A percentile compares a stretch with the other conserved stretches of the same genome.
These are phyloP conservation scores for Aplysia californica DNA, from an alignment of 1,140 invertebrate genomes.

Conservation along the genomic window DNA sequence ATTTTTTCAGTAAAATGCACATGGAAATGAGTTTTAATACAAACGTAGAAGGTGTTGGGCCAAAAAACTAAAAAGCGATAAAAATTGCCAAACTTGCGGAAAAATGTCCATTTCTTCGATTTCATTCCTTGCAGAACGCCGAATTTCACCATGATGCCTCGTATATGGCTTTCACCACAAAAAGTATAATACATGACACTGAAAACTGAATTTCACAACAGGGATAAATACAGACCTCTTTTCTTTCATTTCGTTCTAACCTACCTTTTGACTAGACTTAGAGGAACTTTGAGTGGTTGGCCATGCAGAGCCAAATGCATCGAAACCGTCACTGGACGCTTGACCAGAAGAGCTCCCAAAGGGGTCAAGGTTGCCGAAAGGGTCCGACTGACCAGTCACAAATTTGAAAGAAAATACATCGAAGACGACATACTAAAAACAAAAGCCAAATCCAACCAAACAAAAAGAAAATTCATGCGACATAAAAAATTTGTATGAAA, in stretches of 20 bases:
- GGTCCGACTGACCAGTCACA: conserved; percentile 13
- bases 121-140: no score
- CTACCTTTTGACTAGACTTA: conserved; percentile 18
- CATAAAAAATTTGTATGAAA: no score
- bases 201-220: not conserved
- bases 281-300: not conserved
- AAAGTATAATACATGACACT: not conserved
- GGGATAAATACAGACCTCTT: no score
- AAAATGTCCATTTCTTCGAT: no score
- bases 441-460: not conserved
- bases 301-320: conserved; percentile 23
- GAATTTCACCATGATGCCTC: no score
- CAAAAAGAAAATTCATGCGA: not conserved
- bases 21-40: no score
- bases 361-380: conserved; percentile 4
- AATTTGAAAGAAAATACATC: conserved; percentile 11
- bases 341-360: conserved; percentile 28
- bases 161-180: no score
- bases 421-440: not conserved
- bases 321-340: conserved; percentile 14
- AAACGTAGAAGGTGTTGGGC: no score
- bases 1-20: no score
- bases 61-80: no score
- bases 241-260: no score
- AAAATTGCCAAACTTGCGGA: no score